A percentile compares a stretch with the other conserved stretches of the same genome.
phyloP scores from a whole-genome alignment of 2,888 invertebrate species.

The Heteropelma amictum region DNA sequence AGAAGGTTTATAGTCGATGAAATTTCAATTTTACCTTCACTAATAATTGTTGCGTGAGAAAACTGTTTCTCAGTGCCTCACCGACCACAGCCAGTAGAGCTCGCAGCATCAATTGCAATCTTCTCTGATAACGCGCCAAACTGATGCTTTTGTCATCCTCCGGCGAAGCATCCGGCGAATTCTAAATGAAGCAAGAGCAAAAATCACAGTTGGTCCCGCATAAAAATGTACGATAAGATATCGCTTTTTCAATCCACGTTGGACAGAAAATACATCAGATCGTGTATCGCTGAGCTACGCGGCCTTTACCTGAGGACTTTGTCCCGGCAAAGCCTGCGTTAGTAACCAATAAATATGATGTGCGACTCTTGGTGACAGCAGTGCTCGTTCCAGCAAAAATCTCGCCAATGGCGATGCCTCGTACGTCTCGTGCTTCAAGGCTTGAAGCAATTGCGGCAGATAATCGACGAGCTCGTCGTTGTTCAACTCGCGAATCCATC shows the following conservation, averaged over 20 bases:
- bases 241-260: too few species aligned
- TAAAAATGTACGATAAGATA: too few species aligned
- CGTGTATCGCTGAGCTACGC: slow-evolving; percentile 41
- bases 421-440: slow-evolving; percentile 92
- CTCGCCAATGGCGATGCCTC: slow-evolving; percentile 92
- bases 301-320: slow-evolving; percentile 86
- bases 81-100: slow-evolving; percentile 93
- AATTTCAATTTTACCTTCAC: slow-evolving; percentile 83
- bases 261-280: slow-evolving; percentile 38
- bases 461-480: slow-evolving; percentile 95
- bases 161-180: slow-evolving; percentile 76
- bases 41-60: slow-evolving; percentile 91
- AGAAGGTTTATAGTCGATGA: too few species aligned
- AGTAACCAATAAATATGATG: slow-evolving; percentile 97
- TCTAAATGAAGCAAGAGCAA: slow-evolving; percentile 70
- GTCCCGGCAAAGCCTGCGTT: slow-evolving; percentile 89
- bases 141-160: slow-evolving; percentile 82
- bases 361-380: slow-evolving; percentile 93
- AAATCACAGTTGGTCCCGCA: too few species aligned
- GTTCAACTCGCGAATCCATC: slow-evolving; percentile 87
- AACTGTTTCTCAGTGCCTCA: slow-evolving; percentile 87
- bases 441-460: slow-evolving; percentile 96
- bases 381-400: slow-evolving; percentile 89
- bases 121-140: slow-evolving; percentile 85
- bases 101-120: slow-evolving; percentile 91